Evolutionary conservation across 1,140 invertebrate genomes (phyloP), one percentile per base, ranked within the genome.

Genomic region (Ceratosolen fusciceps): DNA sequence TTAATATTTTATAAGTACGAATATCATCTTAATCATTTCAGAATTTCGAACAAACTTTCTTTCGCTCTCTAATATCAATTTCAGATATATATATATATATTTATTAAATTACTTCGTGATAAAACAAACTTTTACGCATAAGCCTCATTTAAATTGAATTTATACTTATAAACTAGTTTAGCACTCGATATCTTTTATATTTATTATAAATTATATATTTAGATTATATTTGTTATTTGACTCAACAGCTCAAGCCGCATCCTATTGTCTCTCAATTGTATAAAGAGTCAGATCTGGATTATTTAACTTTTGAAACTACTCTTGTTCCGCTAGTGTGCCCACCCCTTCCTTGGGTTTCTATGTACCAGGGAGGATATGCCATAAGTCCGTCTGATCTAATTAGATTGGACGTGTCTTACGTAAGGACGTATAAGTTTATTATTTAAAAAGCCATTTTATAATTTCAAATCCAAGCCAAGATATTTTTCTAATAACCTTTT

Each of bases 261-360:
- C 96, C 96, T 19, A 85, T 93, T 52, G 86, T 98, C 21, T 87
- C 93, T 0, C 91, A 91, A 83, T 85, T 97, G 49, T 94, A 94
- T 84, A 91, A 92, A 37, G 92, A 93, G 29, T 94, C 95, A 0
- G 90, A 93, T 49, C 92, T 91, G 47, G 92, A 94, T 83, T 91
- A 91, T 9, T 89, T 98, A 73, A 92, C 90, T 71, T 96, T 98
- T 90, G 92, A 95, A 52, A 88, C 93, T 0, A 89, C 90, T 79
- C 88, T 95, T 62, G 84, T 96, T 62, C 96, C 96, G 3, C 95
- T 95, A 91, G 29, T 93, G 8, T 93, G 93, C 79, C 97, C 97
- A 24, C 96, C 97, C 12, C 87, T 94, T 71, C 97, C 97, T 12
- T 99, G 97, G 96, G 84, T 89, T 1, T 92, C 91, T 5, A 80